Evolutionary conservation across 2,113 vertebrate genomes (phyloP).

Genomic region (Percopsis transmontana): DNA sequence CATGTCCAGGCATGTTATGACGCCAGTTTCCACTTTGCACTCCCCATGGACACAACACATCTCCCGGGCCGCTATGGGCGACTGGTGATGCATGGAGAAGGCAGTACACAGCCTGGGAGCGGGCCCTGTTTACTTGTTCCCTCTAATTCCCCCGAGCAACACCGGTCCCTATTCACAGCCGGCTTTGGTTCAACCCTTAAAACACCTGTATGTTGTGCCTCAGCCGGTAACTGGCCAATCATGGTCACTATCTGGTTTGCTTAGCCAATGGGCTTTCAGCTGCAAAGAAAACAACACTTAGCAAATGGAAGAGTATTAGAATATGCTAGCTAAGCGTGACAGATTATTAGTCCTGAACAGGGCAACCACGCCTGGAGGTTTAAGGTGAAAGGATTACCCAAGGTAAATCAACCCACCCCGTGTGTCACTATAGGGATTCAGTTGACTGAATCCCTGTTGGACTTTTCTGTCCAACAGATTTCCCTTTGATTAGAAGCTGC

Average conservation of each 20-base stretch:
- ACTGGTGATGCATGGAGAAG: too few species aligned
- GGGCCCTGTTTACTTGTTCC: slow-evolving; percentile 14
- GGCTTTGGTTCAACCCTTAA: slow-evolving; percentile 3
- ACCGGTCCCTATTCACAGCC: slow-evolving; percentile 2
- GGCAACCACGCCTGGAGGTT: slow-evolving; percentile 34
- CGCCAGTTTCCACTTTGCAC: too few species aligned
- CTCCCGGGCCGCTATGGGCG: neutral
- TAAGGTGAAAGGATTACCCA: slow-evolving; percentile 55
- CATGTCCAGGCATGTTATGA: too few species aligned
- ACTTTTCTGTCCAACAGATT: slow-evolving; percentile 19
- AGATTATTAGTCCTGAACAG: slow-evolving; percentile 42
- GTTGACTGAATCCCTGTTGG: slow-evolving; percentile 7
- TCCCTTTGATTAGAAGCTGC: slow-evolving; percentile 14
- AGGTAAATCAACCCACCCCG: slow-evolving; percentile 49
- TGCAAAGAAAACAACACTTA: neutral
- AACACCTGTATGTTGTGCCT: neutral
- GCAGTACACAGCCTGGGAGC: neutral
- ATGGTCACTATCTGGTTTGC: neutral
- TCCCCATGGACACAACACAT: neutral
- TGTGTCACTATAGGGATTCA: slow-evolving; percentile 34
- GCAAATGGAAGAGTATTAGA: slow-evolving; percentile 15
- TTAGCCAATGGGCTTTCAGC: neutral
- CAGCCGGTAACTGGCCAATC: neutral
- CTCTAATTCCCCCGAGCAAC: slow-evolving; percentile 14
- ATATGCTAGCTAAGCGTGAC: slow-evolving; percentile 21